Conservation (phyloP, 2,797 vertebrate species). For the Chanos chanos region DNA sequence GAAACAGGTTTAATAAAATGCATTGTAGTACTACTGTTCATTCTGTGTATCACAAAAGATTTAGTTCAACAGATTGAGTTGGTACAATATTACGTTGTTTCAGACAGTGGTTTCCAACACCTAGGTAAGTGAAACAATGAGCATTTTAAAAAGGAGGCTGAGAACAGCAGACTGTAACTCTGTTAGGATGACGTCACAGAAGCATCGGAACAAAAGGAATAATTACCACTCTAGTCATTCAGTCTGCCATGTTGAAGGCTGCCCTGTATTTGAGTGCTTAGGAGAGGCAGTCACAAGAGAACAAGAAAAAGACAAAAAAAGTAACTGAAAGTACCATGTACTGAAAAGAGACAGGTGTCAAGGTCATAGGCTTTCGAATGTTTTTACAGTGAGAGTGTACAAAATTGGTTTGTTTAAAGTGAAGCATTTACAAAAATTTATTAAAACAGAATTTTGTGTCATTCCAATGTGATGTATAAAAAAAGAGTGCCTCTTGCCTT, state of each 20-base stretch:
- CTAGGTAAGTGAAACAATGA: background rate
- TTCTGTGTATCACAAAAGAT: slow-evolving; percentile 68
- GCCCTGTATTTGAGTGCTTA: slow-evolving; percentile 35
- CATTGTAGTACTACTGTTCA: slow-evolving; percentile 63
- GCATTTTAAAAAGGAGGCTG: no score
- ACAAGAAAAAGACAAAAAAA: slow-evolving; percentile 43
- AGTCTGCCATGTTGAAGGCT: slow-evolving; percentile 63
- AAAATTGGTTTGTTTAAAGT: no score
- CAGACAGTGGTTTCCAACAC: no score
- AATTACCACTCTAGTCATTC: slow-evolving; percentile 80
- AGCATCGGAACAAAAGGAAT: slow-evolving; percentile 63
- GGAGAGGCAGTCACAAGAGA: slow-evolving; percentile 37
- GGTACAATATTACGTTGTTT: no score
- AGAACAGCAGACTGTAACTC: no score
- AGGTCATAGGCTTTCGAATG: no score
- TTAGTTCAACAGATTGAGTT: slow-evolving; percentile 61
- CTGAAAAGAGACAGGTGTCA: slow-evolving; percentile 12
- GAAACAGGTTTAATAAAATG: slow-evolving; percentile 56
- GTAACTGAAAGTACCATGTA: slow-evolving; percentile 7
- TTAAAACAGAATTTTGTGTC: no score
- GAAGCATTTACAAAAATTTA: no score
- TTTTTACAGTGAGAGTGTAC: no score
- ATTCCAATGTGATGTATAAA: no score
- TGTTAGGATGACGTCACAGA: no score
- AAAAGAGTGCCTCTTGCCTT: no score